Evolutionary conservation across 2,888 invertebrate genomes (phyloP).

Genomic region (Leistus spinibarbis): DNA sequence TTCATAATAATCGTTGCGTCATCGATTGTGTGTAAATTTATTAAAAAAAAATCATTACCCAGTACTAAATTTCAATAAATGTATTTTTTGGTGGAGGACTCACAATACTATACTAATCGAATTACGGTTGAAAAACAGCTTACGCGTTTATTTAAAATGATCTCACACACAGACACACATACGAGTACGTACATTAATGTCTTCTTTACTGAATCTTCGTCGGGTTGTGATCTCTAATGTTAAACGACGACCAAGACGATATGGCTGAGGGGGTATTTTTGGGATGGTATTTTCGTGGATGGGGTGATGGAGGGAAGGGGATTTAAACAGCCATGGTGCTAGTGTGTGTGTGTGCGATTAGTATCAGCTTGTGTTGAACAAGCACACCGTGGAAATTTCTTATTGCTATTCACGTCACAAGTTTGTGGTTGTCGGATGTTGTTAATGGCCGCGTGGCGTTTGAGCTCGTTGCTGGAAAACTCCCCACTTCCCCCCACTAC

Average conservation of each 20-base stretch:
- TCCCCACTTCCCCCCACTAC: no score
- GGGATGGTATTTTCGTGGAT: background rate
- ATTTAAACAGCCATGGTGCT: background rate
- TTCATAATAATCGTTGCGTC: no score
- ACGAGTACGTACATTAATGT: background rate
- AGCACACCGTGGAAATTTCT: conserved; percentile 4
- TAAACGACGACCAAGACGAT: no score
- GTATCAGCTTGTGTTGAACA: conserved; percentile 10
- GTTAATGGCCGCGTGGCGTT: conserved; percentile 6
- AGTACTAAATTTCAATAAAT: no score
- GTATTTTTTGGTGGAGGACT: no score
- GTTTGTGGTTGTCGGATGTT: conserved; percentile 13
- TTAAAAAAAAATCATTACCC: no score
- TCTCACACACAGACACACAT: background rate
- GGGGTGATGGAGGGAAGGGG: background rate
- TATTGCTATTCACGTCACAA: conserved; percentile 13
- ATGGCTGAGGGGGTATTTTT: background rate
- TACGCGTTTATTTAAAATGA: no score
- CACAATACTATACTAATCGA: no score
- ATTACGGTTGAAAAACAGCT: no score
- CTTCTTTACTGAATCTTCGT: background rate
- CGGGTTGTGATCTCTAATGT: background rate
- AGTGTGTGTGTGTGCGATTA: background rate
- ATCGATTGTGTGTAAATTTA: no score
- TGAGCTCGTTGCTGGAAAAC: background rate